Evolutionary conservation across 2,113 vertebrate species (phyloP).

Genomic region (Pygoscelis antarcticus): DNA sequence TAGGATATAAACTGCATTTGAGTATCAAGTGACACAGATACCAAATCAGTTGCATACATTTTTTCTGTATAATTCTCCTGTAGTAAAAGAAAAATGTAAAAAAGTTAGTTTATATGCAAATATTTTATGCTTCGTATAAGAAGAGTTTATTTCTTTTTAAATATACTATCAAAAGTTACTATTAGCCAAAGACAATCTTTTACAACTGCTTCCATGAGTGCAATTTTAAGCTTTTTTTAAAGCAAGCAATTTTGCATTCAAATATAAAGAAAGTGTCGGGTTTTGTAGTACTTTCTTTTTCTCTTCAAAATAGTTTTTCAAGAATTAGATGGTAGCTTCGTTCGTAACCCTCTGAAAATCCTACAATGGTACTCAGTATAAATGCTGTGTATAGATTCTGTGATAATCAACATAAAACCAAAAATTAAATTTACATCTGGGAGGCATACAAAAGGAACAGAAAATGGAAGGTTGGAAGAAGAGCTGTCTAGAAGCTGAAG

Average conservation of each 20-base stretch:
- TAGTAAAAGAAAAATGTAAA: neutral
- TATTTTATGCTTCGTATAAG: neutral
- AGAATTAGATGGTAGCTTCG: neutral
- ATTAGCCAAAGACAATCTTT: neutral
- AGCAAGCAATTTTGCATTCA: conserved; percentile 17
- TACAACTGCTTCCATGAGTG: neutral
- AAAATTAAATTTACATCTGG: neutral
- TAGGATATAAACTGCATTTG: neutral
- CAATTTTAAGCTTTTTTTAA: neutral
- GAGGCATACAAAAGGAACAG: neutral
- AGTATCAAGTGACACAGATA: neutral
- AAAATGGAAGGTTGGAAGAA: neutral
- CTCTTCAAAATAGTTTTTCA: neutral
- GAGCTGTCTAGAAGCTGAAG: neutral
- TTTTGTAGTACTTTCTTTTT: neutral
- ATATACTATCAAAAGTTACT: neutral
- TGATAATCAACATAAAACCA: neutral
- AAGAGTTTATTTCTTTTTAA: neutral
- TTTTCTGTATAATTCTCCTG: neutral
- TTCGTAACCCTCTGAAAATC: neutral
- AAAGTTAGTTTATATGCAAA: neutral
- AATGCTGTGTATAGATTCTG: neutral
- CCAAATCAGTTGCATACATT: neutral
- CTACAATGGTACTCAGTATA: neutral
- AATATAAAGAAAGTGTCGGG: neutral